A percentile compares a stretch with the other conserved stretches of the same genome.
These are phyloP conservation scores for Chloroclystis v-ata DNA, from an alignment of 2,888 invertebrate species.

Conservation along the genomic window DNA sequence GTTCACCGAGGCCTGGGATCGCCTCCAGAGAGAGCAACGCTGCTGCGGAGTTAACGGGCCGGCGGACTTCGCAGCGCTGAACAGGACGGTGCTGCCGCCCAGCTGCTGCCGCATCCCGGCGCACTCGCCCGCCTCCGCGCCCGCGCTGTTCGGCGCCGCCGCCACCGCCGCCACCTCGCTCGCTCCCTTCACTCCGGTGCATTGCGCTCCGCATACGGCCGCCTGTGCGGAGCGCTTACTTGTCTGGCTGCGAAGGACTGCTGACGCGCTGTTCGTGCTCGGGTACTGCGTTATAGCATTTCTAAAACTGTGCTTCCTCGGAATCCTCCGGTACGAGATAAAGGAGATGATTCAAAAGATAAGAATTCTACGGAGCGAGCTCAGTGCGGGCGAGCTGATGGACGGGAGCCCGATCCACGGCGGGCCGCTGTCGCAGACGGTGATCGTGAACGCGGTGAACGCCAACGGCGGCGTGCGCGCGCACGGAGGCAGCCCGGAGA, in stretches of 20 bases:
- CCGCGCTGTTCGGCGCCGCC: conserved; percentile 68
- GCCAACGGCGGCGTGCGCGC: conserved; percentile 80
- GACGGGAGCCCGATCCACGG: conserved; percentile 70
- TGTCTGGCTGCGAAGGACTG: conserved; percentile 86
- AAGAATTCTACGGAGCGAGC: conserved; percentile 84
- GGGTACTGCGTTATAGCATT: conserved; percentile 94
- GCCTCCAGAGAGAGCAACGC: conserved; percentile 83
- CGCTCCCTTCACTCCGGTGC: conserved; percentile 57
- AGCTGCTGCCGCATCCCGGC: conserved; percentile 70
- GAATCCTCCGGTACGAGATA: conserved; percentile 91
- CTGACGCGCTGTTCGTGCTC: conserved; percentile 87
- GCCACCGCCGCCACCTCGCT: conserved; percentile 57
- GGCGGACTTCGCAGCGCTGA: conserved; percentile 69
- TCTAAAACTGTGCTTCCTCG: conserved; percentile 92
- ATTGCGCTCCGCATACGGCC: conserved; percentile 69
- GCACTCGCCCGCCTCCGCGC: conserved; percentile 63
- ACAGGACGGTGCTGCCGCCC: conserved; percentile 61
- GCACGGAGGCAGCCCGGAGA: conserved; percentile 71
- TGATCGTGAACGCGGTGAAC: conserved; percentile 74
- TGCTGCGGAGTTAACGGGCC: conserved; percentile 89
- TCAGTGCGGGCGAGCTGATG: conserved; percentile 73
- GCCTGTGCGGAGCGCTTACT: conserved; percentile 87
- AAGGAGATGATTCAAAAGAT: conserved; percentile 95
- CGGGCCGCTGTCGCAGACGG: conserved; percentile 68
- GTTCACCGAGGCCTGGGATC: conserved; percentile 87